Evolutionary conservation across 2,888 invertebrate species (phyloP), one percentile per base, ranked within the genome.

Genomic region (Bombylius major): DNA sequence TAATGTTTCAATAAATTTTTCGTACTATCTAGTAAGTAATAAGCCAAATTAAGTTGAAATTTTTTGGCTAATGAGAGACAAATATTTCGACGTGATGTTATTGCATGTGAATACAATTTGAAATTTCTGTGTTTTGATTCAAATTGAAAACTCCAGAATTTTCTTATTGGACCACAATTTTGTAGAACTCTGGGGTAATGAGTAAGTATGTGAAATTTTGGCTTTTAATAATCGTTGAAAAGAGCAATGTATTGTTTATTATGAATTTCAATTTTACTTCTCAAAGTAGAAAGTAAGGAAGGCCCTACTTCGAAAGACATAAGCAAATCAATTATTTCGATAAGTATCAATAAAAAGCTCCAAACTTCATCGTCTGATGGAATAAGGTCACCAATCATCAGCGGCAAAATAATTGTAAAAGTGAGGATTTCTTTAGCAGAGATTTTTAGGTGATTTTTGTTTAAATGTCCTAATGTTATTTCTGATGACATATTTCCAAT

Each of bases 351-450:
- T 14, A 63, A 12, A 58, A 62, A 62, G 12, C 42, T 44, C 64
- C 64, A 65, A 13, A 62, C 60, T 9, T 49, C 50, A 51, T 64
- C 62, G 53, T 62, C 59, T 23, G n/a, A 11, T 14, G 64, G 64
- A 34, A 65, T 52, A 3, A 64, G 42, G 56, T 66, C 64, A 4
- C 64, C 64, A 32, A 65, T 53, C 56, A 65, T 60, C n/a, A 64
- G 33, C 7, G 61, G 56, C 56, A 65, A 62, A 59, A 60, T 60
- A 23, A 49, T 13, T 7, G 57, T 44, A 54, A 64, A 64, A 32
- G 61, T 60, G 51, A 63, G 60, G 61, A 63, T 63, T 57, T 65
- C 60, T 23, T 60, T 56, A 4, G 62, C 64, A 33, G 64, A 63
- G 46, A 56, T 53, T 53, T 58, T 5, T 12, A 56, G 34, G 45